Conservation (phyloP, 2,888 invertebrate genomes). For the Congeria kusceri region DNA sequence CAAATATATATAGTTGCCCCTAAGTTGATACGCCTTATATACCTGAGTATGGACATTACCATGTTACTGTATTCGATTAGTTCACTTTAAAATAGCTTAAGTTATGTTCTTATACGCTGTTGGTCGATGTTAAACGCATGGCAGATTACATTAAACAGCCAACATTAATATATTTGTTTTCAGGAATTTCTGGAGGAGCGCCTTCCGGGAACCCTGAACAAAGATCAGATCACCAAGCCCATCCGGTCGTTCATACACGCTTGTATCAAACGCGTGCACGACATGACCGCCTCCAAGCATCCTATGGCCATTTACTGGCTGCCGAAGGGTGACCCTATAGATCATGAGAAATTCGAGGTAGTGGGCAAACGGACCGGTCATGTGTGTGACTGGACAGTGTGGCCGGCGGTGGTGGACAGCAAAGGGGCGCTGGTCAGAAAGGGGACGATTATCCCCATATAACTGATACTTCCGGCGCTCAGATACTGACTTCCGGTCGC, state of each 20-base stretch:
- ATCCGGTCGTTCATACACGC: constrained; percentile 31
- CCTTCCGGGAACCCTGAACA: constrained; percentile 24
- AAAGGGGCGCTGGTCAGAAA: constrained; percentile 38
- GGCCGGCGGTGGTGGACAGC: constrained; percentile 38
- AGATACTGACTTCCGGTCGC: too few species aligned
- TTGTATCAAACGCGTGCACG: constrained; percentile 14
- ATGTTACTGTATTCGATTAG: too few species aligned
- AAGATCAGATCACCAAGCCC: constrained; percentile 20
- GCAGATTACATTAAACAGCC: too few species aligned
- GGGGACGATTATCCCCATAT: constrained; percentile 28
- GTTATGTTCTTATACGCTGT: too few species aligned
- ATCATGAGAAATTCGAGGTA: constrained; percentile 33
- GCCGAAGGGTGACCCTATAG: constrained; percentile 45
- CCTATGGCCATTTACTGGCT: constrained; percentile 40
- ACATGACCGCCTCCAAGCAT: constrained; percentile 14
- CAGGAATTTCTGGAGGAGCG: constrained; percentile 34
- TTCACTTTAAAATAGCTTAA: too few species aligned
- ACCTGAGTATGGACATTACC: too few species aligned
- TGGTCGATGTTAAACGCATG: too few species aligned
- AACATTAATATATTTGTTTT: not conserved
- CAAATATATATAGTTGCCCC: too few species aligned
- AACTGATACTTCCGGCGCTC: too few species aligned
- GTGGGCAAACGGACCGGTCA: constrained; percentile 6
- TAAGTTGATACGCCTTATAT: too few species aligned
- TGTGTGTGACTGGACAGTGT: constrained; percentile 47